These are phyloP conservation scores for Orthosia gothica DNA, from an alignment of 2,888 invertebrate genomes.

Conservation along the genomic window DNA sequence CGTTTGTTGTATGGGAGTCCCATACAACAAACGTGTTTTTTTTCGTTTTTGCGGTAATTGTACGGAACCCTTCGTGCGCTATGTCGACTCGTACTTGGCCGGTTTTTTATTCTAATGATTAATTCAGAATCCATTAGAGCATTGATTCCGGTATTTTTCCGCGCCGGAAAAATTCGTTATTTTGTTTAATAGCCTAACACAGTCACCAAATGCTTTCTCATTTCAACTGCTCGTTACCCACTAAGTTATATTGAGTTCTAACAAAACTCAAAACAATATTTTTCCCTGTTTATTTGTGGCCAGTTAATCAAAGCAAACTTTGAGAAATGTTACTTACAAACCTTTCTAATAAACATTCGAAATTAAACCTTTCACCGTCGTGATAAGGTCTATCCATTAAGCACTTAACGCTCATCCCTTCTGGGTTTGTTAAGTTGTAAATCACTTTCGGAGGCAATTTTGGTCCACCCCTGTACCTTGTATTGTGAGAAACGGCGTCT, in stretches of 20 bases:
- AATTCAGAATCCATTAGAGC: no score
- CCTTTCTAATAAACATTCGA: neutral
- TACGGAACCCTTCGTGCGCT: no score
- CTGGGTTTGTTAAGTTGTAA: slow-evolving; percentile 36
- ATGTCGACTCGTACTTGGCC: no score
- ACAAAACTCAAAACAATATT: slow-evolving; percentile 11
- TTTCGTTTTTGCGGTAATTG: no score
- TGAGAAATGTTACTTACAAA: slow-evolving; percentile 17
- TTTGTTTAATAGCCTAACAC: neutral
- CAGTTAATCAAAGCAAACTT: slow-evolving; percentile 34
- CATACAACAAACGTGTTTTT: no score
- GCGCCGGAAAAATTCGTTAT: neutral
- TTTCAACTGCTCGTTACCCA: neutral
- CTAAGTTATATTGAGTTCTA: slow-evolving; percentile 13
- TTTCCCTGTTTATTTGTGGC: slow-evolving; percentile 30
- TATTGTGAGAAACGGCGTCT: slow-evolving; percentile 41
- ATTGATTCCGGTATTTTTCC: no score
- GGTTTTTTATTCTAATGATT: no score
- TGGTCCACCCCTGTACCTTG: slow-evolving; percentile 34
- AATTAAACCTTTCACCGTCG: slow-evolving; percentile 18
- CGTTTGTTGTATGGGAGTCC: no score
- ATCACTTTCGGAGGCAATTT: slow-evolving; percentile 56
- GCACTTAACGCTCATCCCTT: neutral
- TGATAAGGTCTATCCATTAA: slow-evolving; percentile 8
- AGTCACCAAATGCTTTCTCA: neutral